Conservation (phyloP, 2,797 vertebrate genomes). For the Lagothrix lagotricha region DNA sequence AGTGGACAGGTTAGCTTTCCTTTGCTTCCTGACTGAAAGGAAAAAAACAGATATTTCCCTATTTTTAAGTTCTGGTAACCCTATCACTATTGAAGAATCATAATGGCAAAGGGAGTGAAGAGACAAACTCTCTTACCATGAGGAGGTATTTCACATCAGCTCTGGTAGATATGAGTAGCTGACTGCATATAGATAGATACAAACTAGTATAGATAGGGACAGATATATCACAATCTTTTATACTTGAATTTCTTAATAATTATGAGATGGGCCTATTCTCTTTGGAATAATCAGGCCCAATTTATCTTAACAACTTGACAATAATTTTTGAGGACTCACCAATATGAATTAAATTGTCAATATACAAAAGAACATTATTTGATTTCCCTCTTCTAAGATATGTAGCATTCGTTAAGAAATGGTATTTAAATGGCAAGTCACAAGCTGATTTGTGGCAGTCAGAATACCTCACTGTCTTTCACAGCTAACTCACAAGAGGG, state of each 20-base stretch:
- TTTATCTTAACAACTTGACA: background rate
- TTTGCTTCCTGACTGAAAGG: background rate
- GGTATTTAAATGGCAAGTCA: background rate
- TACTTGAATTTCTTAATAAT: background rate
- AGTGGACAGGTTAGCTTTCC: background rate
- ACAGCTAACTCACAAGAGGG: background rate
- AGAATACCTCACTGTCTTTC: background rate
- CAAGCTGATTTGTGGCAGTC: background rate
- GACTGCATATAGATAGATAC: background rate
- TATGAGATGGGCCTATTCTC: background rate
- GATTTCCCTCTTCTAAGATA: background rate
- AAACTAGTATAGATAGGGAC: background rate
- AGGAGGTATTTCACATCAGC: background rate
- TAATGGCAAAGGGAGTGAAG: background rate
- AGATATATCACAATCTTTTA: background rate
- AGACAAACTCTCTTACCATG: background rate
- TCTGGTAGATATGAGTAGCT: background rate
- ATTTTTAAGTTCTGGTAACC: background rate
- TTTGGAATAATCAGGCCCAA: background rate
- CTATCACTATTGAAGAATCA: background rate
- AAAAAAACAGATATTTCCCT: background rate
- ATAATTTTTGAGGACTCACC: background rate
- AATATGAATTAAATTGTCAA: constrained; percentile 29
- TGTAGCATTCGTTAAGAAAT: background rate
- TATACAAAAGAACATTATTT: background rate